Base-by-base conservation (phyloP, 2,113 vertebrate species). In the Lycocorax pyrrhopterus region DNA sequence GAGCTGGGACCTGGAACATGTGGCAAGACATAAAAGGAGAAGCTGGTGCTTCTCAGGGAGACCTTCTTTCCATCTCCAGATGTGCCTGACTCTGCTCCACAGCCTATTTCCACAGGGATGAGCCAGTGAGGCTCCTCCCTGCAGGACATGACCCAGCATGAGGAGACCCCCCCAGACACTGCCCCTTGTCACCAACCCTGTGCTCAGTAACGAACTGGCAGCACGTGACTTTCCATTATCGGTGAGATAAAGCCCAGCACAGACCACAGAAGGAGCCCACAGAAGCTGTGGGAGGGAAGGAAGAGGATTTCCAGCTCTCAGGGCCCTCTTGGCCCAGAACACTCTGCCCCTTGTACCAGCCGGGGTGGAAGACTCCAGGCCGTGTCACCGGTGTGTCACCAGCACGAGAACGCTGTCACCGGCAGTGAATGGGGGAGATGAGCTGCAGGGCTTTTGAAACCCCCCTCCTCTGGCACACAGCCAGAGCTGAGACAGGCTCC, bases 351-450 rank as follows among this genome's bases (percentile, higher is more conserved):
- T 3, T 0, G 1, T 32, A 21, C 21, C 69, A 30, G n/a, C 26
- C 20, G 3, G 8, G n/a, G 29, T 41, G 43, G 66, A 58, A 3
- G 3, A 41, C 22, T 89, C 25, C 59, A 35, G 52, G 35, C 35
- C 58, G 51, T 7, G 13, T 30, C 78, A 72, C 30, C 0, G 0
- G 35, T 59, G 39, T 4, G 12, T n/a, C 77, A 76, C 32, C 0
- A 0, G 52, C 74, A 62, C 5, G 16, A 21, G 67, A 68, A 7
- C 30, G 17, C 46, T 12, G 19, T 26, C 84, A 58, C 26, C 0
- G 0, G 37, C 29, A 72, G 29, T 0, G 0, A 10, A n/a, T 0
- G 2, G 14, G 26, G 10, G 7, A 88, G n/a, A 58, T 4, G 23
- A 71, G 39, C 72, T 64, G 35, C 30, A 11, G n/a, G 32, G n/a